Conservation (phyloP, 2,888 invertebrate species). For the Pheosia gnoma region DNA sequence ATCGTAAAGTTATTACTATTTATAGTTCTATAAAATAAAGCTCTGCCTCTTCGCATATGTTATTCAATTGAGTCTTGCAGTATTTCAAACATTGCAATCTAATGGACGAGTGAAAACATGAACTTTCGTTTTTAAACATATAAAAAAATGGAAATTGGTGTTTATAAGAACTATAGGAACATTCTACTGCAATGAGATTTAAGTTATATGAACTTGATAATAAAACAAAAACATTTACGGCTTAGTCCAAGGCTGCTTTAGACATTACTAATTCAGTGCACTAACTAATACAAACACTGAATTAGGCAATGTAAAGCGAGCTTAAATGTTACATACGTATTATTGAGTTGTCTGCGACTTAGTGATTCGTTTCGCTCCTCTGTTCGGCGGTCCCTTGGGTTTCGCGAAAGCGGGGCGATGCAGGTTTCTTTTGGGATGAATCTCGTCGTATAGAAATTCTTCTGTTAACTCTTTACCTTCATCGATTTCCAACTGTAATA, state of each 20-base stretch:
- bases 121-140: neutral
- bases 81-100: too few relatives aligned
- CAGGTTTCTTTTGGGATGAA: constrained; percentile 95
- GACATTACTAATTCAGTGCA: too few relatives aligned
- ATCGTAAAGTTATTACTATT: too few relatives aligned
- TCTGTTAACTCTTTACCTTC: constrained; percentile 95
- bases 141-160: too few relatives aligned
- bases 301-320: too few relatives aligned
- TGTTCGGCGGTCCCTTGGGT: constrained; percentile 97
- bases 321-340: constrained; percentile 9
- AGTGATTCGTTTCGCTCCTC: constrained; percentile 95
- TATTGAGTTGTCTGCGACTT: constrained; percentile 84
- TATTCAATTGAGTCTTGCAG: too few relatives aligned
- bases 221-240: too few relatives aligned
- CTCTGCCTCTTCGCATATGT: too few relatives aligned
- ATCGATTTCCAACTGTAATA: constrained; percentile 93
- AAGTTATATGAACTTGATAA: neutral
- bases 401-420: constrained; percentile 97
- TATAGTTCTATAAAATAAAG: too few relatives aligned
- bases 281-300: too few relatives aligned
- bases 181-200: constrained; percentile 2
- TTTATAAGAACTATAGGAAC: neutral
- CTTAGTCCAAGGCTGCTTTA: too few relatives aligned
- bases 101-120: constrained; percentile 1
- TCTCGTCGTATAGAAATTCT: constrained; percentile 94